phyloP scores from a whole-genome alignment of 2,113 vertebrate species.

The Elgaria multicarinata region DNA sequence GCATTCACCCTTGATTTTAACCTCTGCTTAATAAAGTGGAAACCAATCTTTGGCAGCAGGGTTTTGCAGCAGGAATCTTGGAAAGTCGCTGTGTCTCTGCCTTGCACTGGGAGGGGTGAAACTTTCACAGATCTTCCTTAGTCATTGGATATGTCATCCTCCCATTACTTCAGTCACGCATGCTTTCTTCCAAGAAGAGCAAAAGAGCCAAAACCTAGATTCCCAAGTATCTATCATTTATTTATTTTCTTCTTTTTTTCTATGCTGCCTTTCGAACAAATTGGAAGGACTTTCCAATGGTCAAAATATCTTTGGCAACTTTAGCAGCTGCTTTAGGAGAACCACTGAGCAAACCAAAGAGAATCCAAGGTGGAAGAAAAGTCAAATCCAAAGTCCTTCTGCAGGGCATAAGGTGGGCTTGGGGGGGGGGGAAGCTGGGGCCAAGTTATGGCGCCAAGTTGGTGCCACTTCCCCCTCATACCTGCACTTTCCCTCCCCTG shows the following conservation, averaged over 20 bases:
- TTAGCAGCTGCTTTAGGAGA: neutral
- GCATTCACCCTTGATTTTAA: conserved; percentile 4
- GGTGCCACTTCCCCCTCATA: too few relatives aligned
- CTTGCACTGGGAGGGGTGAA: too few relatives aligned
- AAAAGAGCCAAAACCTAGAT: neutral
- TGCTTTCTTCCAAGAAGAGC: neutral
- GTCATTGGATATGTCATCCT: neutral
- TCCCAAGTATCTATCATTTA: neutral
- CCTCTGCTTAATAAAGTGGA: neutral
- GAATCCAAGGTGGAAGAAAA: neutral
- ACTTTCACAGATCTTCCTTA: neutral
- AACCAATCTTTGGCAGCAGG: neutral
- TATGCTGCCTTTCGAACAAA: neutral
- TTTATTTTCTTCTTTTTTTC: neutral
- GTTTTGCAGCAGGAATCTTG: neutral
- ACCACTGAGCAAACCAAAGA: neutral
- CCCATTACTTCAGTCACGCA: neutral
- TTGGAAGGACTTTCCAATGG: neutral
- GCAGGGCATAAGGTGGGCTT: neutral
- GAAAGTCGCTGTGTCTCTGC: neutral
- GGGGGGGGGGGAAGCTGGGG: too few relatives aligned
- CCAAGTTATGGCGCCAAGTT: too few relatives aligned
- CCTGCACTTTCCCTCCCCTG: too few relatives aligned
- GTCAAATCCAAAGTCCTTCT: neutral
- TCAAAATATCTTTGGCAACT: neutral